Evolutionary conservation across 1,140 invertebrate genomes (phyloP).

Genomic region (Drosophila subobscura): DNA sequence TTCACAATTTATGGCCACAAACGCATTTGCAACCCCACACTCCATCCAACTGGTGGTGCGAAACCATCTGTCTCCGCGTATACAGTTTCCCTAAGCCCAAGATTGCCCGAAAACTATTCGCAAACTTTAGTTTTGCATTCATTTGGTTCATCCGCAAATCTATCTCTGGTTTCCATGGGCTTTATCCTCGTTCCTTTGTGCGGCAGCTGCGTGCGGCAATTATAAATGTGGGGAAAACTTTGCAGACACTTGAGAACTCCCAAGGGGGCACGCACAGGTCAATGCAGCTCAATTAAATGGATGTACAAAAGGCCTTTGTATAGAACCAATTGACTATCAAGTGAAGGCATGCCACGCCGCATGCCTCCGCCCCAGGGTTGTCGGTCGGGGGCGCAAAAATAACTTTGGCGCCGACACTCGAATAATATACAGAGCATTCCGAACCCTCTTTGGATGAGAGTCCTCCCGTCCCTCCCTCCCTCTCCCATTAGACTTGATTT

Average conservation of each 20-base stretch:
- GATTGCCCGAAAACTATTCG: slow-evolving; percentile 36
- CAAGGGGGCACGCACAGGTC: slow-evolving; percentile 36
- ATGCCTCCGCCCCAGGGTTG: not conserved
- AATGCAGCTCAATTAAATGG: slow-evolving; percentile 72
- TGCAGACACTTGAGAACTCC: slow-evolving; percentile 59
- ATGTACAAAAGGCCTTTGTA: slow-evolving; percentile 35
- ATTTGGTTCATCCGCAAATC: slow-evolving; percentile 12
- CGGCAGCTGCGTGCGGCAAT: slow-evolving; percentile 33
- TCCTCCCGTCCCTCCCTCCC: not conserved
- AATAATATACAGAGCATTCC: slow-evolving; percentile 2
- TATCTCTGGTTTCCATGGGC: slow-evolving; percentile 7
- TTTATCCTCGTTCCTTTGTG: slow-evolving; percentile 1
- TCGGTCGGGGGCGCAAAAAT: slow-evolving; percentile 16
- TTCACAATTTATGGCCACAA: slow-evolving; percentile 38
- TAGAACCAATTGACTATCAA: slow-evolving; percentile 35
- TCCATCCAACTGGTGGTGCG: slow-evolving; percentile 31
- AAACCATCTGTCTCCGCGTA: slow-evolving; percentile 11
- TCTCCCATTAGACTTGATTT: slow-evolving; percentile 34
- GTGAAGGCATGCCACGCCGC: slow-evolving; percentile 10
- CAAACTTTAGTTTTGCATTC: slow-evolving; percentile 37
- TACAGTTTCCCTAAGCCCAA: slow-evolving; percentile 20
- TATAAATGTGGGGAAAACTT: slow-evolving; percentile 54
- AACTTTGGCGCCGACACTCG: slow-evolving; percentile 54
- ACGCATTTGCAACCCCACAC: slow-evolving; percentile 30
- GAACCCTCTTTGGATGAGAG: too few relatives aligned